A percentile compares a stretch with the other conserved stretches of the same genome.
Conservation (phyloP, 2,113 vertebrate genomes). For the Ceratotherium simum region DNA sequence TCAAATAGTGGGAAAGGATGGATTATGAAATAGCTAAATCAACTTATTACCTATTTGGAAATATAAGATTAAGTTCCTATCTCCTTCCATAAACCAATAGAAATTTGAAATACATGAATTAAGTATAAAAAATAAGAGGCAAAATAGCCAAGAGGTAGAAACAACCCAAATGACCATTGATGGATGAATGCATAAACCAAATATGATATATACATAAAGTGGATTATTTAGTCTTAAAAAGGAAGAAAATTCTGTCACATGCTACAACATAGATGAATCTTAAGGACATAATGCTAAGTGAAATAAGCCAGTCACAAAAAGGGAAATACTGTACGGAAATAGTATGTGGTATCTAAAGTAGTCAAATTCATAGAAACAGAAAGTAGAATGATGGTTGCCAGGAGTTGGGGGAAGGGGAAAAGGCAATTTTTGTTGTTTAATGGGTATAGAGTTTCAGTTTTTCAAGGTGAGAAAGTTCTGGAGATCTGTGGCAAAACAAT, state of each 20-base stretch:
- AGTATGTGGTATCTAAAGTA: neutral
- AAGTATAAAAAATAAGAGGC: conserved; percentile 13
- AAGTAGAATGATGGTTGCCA: neutral
- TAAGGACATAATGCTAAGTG: neutral
- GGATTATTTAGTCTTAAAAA: neutral
- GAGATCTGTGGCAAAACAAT: neutral
- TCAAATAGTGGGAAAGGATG: neutral
- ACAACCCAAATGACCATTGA: neutral
- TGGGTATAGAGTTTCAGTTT: neutral
- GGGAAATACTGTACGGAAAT: neutral
- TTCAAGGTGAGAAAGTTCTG: neutral
- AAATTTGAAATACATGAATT: conserved; percentile 44
- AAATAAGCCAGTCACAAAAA: conserved; percentile 43
- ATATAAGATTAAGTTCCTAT: neutral
- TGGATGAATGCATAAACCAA: conserved; percentile 34
- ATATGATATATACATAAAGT: neutral
- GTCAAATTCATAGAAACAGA: conserved; percentile 38
- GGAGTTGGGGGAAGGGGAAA: neutral
- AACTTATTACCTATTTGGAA: conserved; percentile 1
- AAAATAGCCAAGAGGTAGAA: conserved; percentile 3
- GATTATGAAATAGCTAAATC: neutral
- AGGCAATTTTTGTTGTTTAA: neutral
- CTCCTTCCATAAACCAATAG: neutral
- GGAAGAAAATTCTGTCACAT: conserved; percentile 15
- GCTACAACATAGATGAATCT: neutral